These are phyloP conservation scores for Drosophila monieri DNA, from an alignment of 2,888 invertebrate species.

Conservation along the genomic window DNA sequence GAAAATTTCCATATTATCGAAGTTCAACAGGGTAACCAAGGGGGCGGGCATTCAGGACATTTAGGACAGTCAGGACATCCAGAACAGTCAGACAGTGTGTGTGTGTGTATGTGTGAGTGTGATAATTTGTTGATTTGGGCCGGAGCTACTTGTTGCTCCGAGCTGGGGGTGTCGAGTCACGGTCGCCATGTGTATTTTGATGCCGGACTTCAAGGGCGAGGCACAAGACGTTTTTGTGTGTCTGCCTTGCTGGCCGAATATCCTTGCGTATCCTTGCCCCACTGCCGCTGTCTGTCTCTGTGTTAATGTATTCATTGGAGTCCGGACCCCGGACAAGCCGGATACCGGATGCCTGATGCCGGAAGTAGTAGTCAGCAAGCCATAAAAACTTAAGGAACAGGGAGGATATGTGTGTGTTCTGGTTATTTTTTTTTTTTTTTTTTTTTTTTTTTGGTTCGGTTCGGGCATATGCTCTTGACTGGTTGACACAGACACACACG, in stretches of 20 bases:
- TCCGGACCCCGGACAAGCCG: constrained; percentile 24
- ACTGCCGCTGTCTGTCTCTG: constrained; percentile 27
- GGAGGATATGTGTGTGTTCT: constrained; percentile 42
- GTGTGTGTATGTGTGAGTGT: constrained; percentile 63
- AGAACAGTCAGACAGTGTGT: constrained; percentile 30
- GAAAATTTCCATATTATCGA: constrained; percentile 83
- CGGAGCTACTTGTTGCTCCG: constrained; percentile 60
- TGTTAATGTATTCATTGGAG: constrained; percentile 81
- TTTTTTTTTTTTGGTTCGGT: constrained; percentile 15
- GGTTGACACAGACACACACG: constrained; percentile 58
- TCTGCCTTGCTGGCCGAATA: not conserved
- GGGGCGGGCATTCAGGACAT: not conserved
- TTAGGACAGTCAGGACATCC: constrained; percentile 2
- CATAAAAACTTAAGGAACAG: constrained; percentile 77
- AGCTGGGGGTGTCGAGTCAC: not conserved
- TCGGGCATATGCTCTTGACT: constrained; percentile 66
- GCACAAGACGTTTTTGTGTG: constrained; percentile 65
- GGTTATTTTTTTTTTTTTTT: no score
- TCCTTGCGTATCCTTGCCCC: not conserved
- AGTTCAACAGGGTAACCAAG: constrained; percentile 53
- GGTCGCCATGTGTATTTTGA: constrained; percentile 51
- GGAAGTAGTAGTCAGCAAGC: constrained; percentile 80
- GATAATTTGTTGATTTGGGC: constrained; percentile 71
- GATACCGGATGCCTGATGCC: constrained; percentile 41
- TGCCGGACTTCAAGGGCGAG: constrained; percentile 72